These are phyloP conservation scores for Dasypolia templi DNA, from an alignment of 2,888 invertebrate genomes.

Conservation along the genomic window DNA sequence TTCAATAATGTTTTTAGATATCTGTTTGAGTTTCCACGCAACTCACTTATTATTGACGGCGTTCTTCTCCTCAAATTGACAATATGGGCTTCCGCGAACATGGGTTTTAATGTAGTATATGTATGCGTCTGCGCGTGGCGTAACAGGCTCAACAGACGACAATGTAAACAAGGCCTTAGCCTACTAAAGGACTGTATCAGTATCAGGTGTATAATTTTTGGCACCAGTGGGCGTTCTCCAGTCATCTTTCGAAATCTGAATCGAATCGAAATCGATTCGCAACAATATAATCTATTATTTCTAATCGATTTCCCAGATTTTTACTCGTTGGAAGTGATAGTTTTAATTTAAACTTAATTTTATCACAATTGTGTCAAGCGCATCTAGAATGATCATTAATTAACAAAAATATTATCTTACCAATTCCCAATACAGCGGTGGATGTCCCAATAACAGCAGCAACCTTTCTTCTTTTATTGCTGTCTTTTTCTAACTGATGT, in stretches of 20 bases:
- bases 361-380: not conserved
- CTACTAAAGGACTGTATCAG: no score
- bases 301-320: not conserved
- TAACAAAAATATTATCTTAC: slow-evolving; percentile 32
- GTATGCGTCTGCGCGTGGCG: no score
- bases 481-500: slow-evolving; percentile 93
- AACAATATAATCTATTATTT: not conserved
- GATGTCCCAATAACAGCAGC: slow-evolving; percentile 60
- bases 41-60: no score
- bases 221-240: not conserved
- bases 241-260: not conserved
- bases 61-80: no score
- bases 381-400: not conserved
- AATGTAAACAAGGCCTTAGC: no score
- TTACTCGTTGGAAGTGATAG: not conserved
- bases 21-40: no score
- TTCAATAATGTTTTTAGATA: no score
- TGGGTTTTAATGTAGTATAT: no score
- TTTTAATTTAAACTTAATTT: not conserved
- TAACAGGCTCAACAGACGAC: not conserved
- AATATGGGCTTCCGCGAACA: no score
- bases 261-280: not conserved
- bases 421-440: slow-evolving; percentile 61
- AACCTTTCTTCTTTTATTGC: slow-evolving; percentile 82
- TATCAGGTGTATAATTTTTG: no score